phyloP scores from a whole-genome alignment of 2,797 vertebrate species.

The Linurgus olivaceus region DNA sequence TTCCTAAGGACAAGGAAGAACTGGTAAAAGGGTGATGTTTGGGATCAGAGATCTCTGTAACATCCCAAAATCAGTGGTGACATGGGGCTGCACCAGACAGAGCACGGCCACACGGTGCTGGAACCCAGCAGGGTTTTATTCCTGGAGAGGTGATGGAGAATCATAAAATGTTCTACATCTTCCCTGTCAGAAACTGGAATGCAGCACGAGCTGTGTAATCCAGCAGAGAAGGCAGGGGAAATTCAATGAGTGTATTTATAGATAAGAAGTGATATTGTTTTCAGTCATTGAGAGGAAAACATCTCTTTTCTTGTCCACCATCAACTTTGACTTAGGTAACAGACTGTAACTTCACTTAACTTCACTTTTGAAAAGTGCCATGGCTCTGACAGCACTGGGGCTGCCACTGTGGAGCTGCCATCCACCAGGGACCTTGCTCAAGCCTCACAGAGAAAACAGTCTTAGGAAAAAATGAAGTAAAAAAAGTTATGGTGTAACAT shows the following conservation, averaged over 20 bases:
- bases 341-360: background rate
- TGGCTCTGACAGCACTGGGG: background rate
- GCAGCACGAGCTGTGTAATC: background rate
- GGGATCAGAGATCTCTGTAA: background rate
- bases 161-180: background rate
- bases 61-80: background rate
- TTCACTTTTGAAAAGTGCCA: background rate
- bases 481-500: background rate
- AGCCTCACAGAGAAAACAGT: background rate
- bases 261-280: background rate
- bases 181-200: background rate
- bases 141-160: background rate
- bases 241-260: background rate
- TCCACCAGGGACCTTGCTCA: background rate
- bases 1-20: background rate
- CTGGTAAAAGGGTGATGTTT: background rate
- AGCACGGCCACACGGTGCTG: background rate
- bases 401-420: accelerated
- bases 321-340: background rate
- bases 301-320: background rate
- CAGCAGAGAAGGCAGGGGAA: background rate
- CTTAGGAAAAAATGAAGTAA: background rate
- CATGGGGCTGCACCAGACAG: accelerated
- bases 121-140: background rate
- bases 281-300: background rate